These are phyloP conservation scores for Orthonyx spaldingii DNA, from an alignment of 2,113 vertebrate species.

Conservation along the genomic window DNA sequence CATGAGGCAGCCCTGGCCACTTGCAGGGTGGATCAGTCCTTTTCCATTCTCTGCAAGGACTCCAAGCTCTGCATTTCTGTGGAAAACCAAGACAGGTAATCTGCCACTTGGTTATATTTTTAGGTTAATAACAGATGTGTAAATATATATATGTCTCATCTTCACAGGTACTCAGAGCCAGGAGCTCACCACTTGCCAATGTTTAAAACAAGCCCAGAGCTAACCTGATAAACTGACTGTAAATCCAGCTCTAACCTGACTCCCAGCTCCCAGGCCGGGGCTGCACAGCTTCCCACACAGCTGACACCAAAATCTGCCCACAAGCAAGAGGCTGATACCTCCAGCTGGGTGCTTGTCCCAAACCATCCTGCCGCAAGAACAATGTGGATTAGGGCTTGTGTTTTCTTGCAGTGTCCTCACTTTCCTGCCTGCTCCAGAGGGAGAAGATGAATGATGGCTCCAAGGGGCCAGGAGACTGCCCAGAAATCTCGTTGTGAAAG, in stretches of 20 bases:
- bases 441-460: background rate
- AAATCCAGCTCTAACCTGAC: background rate
- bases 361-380: background rate
- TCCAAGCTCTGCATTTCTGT: background rate
- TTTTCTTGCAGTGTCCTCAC: background rate
- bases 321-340: background rate
- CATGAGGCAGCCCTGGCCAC: background rate
- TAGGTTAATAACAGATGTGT: conserved; percentile 52
- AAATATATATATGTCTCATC: background rate
- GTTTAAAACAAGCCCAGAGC: conserved; percentile 20
- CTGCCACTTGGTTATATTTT: conserved; percentile 37
- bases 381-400: rapidly evolving
- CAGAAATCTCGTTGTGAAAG: background rate
- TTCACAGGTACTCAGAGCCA: conserved; percentile 19
- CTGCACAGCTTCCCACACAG: background rate
- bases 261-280: background rate
- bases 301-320: background rate
- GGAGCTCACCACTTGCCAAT: conserved; percentile 8
- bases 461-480: background rate
- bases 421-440: background rate
- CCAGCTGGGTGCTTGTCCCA: background rate
- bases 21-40: background rate
- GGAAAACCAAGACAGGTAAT: background rate
- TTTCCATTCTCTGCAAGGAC: background rate
- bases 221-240: background rate